Conservation (phyloP, 1,140 invertebrate genomes). For the Odontomachus brunneus region DNA sequence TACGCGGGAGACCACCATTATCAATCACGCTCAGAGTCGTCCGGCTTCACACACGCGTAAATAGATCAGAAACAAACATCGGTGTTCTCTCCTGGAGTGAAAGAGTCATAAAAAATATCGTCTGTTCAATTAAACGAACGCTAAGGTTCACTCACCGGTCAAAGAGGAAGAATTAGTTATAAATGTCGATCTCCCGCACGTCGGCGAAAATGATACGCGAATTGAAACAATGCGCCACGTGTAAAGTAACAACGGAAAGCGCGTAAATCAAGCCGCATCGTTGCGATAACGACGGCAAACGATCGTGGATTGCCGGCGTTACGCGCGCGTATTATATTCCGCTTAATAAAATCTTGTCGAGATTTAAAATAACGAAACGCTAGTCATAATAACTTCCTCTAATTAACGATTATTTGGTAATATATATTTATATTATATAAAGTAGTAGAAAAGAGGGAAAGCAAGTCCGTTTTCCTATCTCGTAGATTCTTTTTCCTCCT, state of each 20-base stretch:
- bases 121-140: conserved; percentile 5
- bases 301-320: conserved; percentile 22
- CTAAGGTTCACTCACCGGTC: not conserved
- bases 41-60: not conserved
- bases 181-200: conserved; percentile 46
- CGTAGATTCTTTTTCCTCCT: conserved; percentile 58
- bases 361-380: conserved; percentile 73
- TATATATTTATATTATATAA: conserved; percentile 67
- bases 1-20: conserved; percentile 45
- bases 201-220: conserved; percentile 24
- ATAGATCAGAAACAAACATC: conserved; percentile 21
- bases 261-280: conserved; percentile 72
- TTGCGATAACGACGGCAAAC: conserved; percentile 59
- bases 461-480: conserved; percentile 60
- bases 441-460: conserved; percentile 78
- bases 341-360: conserved; percentile 75
- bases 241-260: conserved; percentile 37
- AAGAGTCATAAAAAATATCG: conserved; percentile 25
- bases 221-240: not conserved
- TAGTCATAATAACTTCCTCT: conserved; percentile 66
- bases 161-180: conserved; percentile 4
- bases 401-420: conserved; percentile 62
- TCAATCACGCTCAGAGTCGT: not conserved
- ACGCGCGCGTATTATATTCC: conserved; percentile 33
- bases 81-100: not conserved